Percentiles rank a stretch among this genome's conserved stretches.
Conservation (phyloP, 2,888 invertebrate genomes). For the Monoplex corrugatus region DNA sequence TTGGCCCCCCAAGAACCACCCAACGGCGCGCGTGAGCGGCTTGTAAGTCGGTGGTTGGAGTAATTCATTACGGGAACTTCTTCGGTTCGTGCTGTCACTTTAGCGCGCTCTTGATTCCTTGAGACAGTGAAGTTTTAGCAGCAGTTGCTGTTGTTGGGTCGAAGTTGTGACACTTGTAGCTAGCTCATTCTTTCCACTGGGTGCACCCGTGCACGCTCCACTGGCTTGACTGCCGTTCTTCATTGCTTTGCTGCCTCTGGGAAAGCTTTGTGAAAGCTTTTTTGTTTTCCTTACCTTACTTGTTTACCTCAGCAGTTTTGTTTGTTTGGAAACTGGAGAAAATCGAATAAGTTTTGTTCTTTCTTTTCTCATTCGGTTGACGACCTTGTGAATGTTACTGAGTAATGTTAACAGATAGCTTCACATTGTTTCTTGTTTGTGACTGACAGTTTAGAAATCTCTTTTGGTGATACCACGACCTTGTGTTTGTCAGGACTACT, state of each 20-base stretch:
- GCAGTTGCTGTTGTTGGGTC: not conserved
- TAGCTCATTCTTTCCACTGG: too few relatives aligned
- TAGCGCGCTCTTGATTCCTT: not conserved
- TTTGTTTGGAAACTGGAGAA: too few relatives aligned
- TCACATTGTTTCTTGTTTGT: not conserved
- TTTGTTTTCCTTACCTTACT: not conserved
- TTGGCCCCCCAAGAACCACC: slow-evolving; percentile 17
- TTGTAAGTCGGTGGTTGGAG: slow-evolving; percentile 41
- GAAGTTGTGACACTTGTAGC: not conserved
- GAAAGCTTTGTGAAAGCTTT: not conserved
- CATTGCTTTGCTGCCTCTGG: not conserved
- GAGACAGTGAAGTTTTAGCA: not conserved
- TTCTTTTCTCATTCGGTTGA: too few relatives aligned
- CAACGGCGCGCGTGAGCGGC: not conserved
- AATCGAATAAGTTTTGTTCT: too few relatives aligned
- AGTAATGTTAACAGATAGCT: not conserved
- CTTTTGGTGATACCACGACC: not conserved
- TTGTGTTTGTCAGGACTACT: not conserved
- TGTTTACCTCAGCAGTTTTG: not conserved
- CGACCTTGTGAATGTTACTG: too few relatives aligned
- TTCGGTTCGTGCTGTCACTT: slow-evolving; percentile 21
- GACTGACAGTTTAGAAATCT: not conserved
- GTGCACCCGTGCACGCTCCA: slow-evolving; percentile 9
- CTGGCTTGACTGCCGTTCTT: not conserved
- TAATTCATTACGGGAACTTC: slow-evolving; percentile 42